Base-by-base conservation (phyloP, 2,888 invertebrate genomes). In the Leptarthrus brevirostris region DNA sequence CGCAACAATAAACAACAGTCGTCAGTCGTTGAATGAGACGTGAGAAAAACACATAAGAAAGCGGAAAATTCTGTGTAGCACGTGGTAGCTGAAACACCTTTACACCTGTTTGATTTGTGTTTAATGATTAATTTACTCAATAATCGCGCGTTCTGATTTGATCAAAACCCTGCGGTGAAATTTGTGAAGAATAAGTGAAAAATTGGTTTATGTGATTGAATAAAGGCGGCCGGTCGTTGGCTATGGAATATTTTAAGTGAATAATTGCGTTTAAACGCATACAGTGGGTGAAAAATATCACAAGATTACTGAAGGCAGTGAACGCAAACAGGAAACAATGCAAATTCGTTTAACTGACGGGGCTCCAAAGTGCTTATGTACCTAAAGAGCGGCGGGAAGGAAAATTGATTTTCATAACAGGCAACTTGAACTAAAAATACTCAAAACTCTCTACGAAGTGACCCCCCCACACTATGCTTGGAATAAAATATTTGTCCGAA, bases 401-500 rank as follows among this genome's bases (percentile, higher is more conserved):
- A 69, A 30, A 69, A 52, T 69, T 69, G 24, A 49, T 49, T 34
- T 69, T 14, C 20, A 16, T 20, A 52, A 18, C 34, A 69, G 49
- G 40, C 47, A 10, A 66, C 20, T 34, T 24, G 16, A 26, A 66
- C 26, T 47, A 47, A 47, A 66, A 66, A 66, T 44, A 47, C 44
- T 54, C 22, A 12, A 8, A 12, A 8, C 22, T 44, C 4, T 14
- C 14, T 49, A 20, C 16, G 34, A 44, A 6, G 8, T 18, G 52
- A 34, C 71, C 71, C 30, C 40, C 56, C 22, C 74, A 74, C 77
- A 80, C 79, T 78, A 85, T 85, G 84, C 78, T 82, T 77, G 80
- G 80, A 77, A 81, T 82, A 76, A 83, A 82, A 79, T 85, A 85
- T 80, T 80, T 85, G 77, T 80, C 79, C 53, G 83, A 83, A 75